Evolutionary conservation across 2,113 vertebrate species (phyloP).

Genomic region (Elanus axillaris): DNA sequence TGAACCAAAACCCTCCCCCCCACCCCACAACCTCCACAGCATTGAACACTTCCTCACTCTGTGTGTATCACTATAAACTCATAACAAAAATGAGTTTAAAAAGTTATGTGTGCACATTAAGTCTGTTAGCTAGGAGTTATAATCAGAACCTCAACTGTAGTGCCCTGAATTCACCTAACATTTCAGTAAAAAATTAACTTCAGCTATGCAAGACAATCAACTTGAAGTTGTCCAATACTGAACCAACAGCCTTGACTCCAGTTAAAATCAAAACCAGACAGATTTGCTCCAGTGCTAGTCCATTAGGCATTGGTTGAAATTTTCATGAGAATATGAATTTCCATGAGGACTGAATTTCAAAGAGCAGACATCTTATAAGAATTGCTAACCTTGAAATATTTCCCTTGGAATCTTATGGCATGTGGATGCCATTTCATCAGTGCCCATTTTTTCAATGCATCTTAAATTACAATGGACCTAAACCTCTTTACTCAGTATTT

Average conservation of each 20-base stretch:
- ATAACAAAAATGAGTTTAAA: background rate
- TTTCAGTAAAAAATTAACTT: background rate
- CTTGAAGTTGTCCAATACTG: background rate
- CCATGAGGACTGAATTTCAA: constrained; percentile 28
- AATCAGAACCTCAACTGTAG: background rate
- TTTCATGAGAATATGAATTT: constrained; percentile 44
- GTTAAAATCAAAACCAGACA: constrained; percentile 44
- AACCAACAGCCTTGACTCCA: background rate
- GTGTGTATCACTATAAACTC: background rate
- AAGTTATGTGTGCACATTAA: background rate
- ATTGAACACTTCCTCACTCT: background rate
- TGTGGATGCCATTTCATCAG: background rate
- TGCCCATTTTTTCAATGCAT: background rate
- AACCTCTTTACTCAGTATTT: background rate
- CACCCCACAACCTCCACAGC: background rate
- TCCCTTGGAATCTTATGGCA: background rate
- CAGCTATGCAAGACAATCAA: background rate
- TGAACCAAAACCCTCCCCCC: background rate
- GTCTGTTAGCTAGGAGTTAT: background rate
- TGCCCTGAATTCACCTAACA: background rate
- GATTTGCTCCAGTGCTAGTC: background rate
- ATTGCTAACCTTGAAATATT: constrained; percentile 16
- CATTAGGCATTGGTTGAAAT: background rate
- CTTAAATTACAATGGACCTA: background rate
- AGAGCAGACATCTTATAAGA: constrained; percentile 29